Conservation (phyloP, 2,888 invertebrate genomes). For the Ptilodon capucinus region DNA sequence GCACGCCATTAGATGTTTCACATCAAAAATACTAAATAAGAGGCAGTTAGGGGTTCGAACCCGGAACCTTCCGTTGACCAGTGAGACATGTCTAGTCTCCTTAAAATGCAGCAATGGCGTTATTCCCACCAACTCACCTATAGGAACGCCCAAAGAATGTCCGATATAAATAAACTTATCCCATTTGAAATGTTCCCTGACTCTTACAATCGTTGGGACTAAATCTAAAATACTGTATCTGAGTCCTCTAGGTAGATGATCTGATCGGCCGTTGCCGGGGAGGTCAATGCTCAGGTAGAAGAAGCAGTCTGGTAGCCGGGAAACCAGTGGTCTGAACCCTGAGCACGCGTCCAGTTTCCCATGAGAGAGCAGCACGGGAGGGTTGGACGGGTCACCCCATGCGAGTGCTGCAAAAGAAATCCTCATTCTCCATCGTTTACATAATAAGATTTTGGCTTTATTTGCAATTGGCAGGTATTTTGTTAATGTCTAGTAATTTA, state of each 20-base stretch:
- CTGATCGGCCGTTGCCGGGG: constrained; percentile 83
- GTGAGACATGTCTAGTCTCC: too few relatives aligned
- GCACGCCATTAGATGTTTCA: too few relatives aligned
- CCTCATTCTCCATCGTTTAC: background rate
- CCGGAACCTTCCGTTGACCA: too few relatives aligned
- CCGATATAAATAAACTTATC: constrained; percentile 59
- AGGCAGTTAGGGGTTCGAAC: too few relatives aligned
- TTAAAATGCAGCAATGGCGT: background rate
- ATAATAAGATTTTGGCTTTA: too few relatives aligned
- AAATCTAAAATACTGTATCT: constrained; percentile 48
- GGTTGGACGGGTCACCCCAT: constrained; percentile 79
- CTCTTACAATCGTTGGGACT: constrained; percentile 45
- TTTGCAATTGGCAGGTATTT: too few relatives aligned
- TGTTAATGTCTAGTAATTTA: too few relatives aligned
- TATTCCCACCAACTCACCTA: constrained; percentile 46
- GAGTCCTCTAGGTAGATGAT: constrained; percentile 68
- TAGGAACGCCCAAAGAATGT: constrained; percentile 59
- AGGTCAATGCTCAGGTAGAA: constrained; percentile 72
- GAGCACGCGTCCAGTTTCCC: constrained; percentile 84
- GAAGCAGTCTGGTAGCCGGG: constrained; percentile 66
- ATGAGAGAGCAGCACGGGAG: constrained; percentile 81
- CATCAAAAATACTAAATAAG: too few relatives aligned
- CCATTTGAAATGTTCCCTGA: constrained; percentile 57
- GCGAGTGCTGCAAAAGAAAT: constrained; percentile 68
- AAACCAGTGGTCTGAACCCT: constrained; percentile 80